These are phyloP conservation scores for Megaceryle maxima DNA, from an alignment of 2,113 vertebrate species.

Conservation along the genomic window DNA sequence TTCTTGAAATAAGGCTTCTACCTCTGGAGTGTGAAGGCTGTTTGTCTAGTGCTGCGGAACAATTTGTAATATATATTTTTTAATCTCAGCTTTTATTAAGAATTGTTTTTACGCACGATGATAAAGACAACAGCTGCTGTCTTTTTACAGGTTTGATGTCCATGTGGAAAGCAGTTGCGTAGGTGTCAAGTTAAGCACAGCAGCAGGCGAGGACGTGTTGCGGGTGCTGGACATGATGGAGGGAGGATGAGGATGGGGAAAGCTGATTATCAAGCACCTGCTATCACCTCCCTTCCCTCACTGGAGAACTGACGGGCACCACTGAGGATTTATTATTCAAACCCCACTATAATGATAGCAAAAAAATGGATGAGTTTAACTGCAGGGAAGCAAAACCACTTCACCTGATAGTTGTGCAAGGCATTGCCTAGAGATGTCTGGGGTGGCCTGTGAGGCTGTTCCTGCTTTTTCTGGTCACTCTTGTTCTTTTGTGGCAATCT, in stretches of 20 bases:
- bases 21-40: conserved; percentile 3
- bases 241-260: neutral
- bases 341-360: neutral
- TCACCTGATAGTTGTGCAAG: neutral
- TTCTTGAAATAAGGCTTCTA: neutral
- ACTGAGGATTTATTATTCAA: neutral
- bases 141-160: neutral
- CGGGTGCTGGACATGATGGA: neutral
- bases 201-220: neutral
- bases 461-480: neutral
- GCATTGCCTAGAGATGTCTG: neutral
- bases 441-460: neutral
- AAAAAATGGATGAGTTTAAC: neutral
- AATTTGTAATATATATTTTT: neutral
- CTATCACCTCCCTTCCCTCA: neutral
- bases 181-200: neutral
- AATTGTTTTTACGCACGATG: neutral
- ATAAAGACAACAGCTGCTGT: neutral
- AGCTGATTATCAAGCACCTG: neutral
- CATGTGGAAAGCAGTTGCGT: neutral
- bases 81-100: neutral
- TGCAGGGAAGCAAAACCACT: neutral
- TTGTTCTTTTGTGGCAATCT: neutral
- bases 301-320: neutral
- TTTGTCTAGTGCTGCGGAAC: neutral